Evolutionary conservation across 2,113 vertebrate genomes (phyloP).

Genomic region (Cyprinodon tularosa): DNA sequence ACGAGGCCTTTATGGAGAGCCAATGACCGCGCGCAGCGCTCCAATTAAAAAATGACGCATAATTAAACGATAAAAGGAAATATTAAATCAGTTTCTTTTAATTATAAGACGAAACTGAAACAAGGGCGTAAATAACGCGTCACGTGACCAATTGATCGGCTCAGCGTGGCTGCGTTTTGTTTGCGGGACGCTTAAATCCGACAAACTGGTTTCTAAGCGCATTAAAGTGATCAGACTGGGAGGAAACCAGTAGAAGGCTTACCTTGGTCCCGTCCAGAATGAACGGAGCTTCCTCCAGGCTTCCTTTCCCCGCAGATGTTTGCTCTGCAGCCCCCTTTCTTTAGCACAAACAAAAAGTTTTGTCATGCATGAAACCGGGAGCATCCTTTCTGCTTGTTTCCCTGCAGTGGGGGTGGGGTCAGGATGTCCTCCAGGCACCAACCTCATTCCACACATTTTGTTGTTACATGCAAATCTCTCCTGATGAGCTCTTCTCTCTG

Average conservation of each 20-base stretch:
- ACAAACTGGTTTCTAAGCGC: neutral
- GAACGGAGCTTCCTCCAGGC: neutral
- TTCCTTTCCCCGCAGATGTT: constrained; percentile 58
- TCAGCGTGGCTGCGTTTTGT: neutral
- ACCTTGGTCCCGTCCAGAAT: constrained; percentile 24
- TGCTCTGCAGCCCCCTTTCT: constrained; percentile 29
- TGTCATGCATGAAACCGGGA: constrained; percentile 77
- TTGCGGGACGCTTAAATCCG: neutral
- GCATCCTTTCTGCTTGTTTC: constrained; percentile 70
- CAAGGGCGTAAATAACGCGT: too few relatives aligned
- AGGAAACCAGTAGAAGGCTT: neutral
- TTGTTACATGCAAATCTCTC: neutral
- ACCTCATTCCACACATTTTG: neutral
- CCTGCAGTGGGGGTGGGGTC: constrained; percentile 71
- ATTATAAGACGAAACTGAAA: neutral
- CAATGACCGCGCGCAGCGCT: constrained; percentile 54
- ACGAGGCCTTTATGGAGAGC: constrained; percentile 62
- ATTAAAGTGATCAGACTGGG: neutral
- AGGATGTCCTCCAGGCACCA: constrained; percentile 24
- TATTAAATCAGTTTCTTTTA: neutral
- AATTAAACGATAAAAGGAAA: neutral
- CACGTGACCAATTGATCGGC: neutral
- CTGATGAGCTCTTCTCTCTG: neutral
- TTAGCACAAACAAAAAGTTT: constrained; percentile 69
- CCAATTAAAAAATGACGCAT: constrained; percentile 54